These are phyloP conservation scores for Trachymyrmex cornetzi DNA, from an alignment of 1,140 invertebrate species.

Conservation along the genomic window DNA sequence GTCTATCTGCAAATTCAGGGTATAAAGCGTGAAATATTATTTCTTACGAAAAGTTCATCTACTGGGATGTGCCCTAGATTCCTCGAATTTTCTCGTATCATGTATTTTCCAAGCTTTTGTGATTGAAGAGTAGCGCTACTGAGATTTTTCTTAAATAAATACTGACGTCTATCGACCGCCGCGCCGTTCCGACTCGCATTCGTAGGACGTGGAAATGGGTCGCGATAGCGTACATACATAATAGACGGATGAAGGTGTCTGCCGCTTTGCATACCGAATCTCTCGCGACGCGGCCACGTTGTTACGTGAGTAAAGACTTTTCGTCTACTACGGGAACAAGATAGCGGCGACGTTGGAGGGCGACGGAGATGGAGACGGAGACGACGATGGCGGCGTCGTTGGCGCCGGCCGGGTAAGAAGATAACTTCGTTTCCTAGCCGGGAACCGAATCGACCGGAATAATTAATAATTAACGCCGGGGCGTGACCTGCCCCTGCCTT, in stretches of 20 bases:
- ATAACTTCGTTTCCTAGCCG: slow-evolving; percentile 65
- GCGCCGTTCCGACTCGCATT: slow-evolving; percentile 1
- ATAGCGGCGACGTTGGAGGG: slow-evolving; percentile 19
- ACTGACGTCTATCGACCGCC: not conserved
- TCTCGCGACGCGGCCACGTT: slow-evolving; percentile 45
- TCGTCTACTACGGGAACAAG: slow-evolving; percentile 50
- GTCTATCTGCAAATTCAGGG: not conserved
- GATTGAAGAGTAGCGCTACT: not conserved
- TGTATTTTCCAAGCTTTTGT: not conserved
- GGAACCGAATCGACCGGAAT: slow-evolving; percentile 66
- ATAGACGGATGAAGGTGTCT: slow-evolving; percentile 38
- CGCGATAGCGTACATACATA: slow-evolving; percentile 42
- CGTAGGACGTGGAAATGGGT: slow-evolving; percentile 26
- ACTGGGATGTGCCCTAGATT: not conserved
- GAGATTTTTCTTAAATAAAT: slow-evolving; percentile 42
- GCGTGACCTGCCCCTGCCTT: slow-evolving; percentile 32
- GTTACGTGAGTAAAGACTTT: slow-evolving; percentile 67
- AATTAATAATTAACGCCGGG: slow-evolving; percentile 67
- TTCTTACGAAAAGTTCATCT: not conserved
- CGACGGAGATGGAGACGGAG: not conserved
- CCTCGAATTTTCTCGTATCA: not conserved
- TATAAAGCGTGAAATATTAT: not conserved
- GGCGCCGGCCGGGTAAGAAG: slow-evolving; percentile 60
- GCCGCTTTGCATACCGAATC: slow-evolving; percentile 62
- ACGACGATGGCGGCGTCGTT: slow-evolving; percentile 25